Percentiles rank a stretch among this genome's conserved stretches.
Conservation (phyloP, 2,888 invertebrate genomes). For the Acanthosepion esculentum region DNA sequence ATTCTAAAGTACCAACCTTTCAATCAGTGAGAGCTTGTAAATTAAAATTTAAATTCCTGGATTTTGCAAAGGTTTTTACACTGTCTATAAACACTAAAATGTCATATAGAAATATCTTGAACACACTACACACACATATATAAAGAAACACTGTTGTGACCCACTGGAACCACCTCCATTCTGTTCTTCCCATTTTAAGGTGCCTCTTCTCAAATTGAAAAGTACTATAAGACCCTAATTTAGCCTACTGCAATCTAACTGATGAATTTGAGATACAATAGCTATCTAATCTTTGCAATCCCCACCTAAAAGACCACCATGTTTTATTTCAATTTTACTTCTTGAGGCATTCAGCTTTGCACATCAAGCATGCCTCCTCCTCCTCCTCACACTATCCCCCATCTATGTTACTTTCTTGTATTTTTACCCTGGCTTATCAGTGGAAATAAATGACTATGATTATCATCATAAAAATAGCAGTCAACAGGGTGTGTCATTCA, state of each 20-base stretch:
- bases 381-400: background rate
- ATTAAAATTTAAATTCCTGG: too few species aligned
- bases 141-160: background rate
- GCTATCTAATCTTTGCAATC: background rate
- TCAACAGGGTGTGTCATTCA: background rate
- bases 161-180: background rate
- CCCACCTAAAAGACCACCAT: background rate
- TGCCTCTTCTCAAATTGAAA: background rate
- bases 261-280: constrained; percentile 33
- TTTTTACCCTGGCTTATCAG: background rate
- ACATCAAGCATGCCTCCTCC: background rate
- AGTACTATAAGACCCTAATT: constrained; percentile 33
- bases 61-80: too few species aligned
- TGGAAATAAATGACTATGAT: background rate
- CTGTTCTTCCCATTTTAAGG: background rate
- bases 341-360: background rate
- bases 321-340: background rate
- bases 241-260: background rate
- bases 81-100: too few species aligned
- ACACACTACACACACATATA: too few species aligned
- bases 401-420: background rate
- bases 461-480: constrained; percentile 8
- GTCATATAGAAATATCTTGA: too few species aligned
- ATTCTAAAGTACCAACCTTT: too few species aligned
- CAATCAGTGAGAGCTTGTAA: too few species aligned